Base-by-base conservation (phyloP, 2,113 vertebrate genomes). In the Caranx ignobilis region DNA sequence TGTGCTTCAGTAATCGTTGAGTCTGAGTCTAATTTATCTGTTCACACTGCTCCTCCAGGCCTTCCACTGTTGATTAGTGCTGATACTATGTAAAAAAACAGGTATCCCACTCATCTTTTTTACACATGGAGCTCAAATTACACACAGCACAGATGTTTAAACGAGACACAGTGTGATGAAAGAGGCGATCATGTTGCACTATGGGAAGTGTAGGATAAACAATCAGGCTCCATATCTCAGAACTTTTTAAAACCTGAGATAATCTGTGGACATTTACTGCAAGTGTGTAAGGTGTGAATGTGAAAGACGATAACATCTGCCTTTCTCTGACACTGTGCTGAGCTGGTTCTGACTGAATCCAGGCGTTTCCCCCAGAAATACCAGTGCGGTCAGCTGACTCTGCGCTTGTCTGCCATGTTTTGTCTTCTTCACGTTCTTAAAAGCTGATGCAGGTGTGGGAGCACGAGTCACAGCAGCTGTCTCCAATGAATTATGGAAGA, bases 351-450 rank as follows among this genome's bases (percentile, higher is more conserved):
- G 0, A 52, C 26, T 50, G 16, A 67, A 35, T 3, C 8, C 47
- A 65, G 73, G 81, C 34, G 37, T 79, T 69, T 56, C 50, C 67
- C 62, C 16, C 26, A 26, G 67, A 71, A 12, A 84, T 34, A 56
- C 62, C 13, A 15, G 1, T 43, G 4, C 2, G 15, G 37, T 69
- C 73, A 73, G 35, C 61, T 67, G 71, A 39, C 35, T 13, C 26
- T 13, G 39, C 45, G 43, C 61, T 50, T 48, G 61, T 64, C 48
- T 41, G 55, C 39, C 5, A 0, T 9, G 56, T 69, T 75, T 79
- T 2, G 26, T 70, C 1, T 13, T 39, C 45, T 61, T 26, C 26
- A 26, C 26, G 3, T 11, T 63, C 15, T 34, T 54, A 5, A 60
- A 1, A 59, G 64, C 13, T 6, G 35, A 68, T 45, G 63, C 66